Evolutionary conservation across 1,140 invertebrate species (phyloP).

Genomic region (Harpegnathos saltator): DNA sequence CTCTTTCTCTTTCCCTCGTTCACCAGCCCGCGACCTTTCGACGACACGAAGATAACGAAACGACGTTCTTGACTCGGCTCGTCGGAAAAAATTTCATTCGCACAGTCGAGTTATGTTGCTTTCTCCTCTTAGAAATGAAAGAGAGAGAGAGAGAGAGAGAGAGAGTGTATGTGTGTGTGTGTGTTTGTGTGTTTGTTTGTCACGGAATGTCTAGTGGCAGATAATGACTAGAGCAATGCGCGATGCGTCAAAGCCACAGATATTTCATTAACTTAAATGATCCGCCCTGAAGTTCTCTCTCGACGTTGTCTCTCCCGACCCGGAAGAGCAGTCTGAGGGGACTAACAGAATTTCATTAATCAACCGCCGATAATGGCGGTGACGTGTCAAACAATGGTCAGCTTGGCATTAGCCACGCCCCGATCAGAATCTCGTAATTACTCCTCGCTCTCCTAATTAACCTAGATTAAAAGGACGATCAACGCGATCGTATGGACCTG

Average conservation of each 20-base stretch:
- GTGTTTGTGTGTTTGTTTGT: not conserved
- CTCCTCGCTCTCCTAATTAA: constrained; percentile 61
- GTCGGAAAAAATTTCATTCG: too few relatives aligned
- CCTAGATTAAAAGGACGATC: constrained; percentile 51
- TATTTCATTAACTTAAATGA: constrained; percentile 55
- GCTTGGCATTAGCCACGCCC: constrained; percentile 43
- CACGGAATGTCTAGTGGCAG: not conserved
- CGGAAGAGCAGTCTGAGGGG: constrained; percentile 49
- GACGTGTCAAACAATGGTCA: constrained; percentile 62
- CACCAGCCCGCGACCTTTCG: too few relatives aligned
- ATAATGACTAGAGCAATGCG: constrained; percentile 9
- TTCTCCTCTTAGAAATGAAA: too few relatives aligned
- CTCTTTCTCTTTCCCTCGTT: too few relatives aligned
- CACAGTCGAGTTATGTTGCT: too few relatives aligned
- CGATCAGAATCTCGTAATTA: constrained; percentile 51
- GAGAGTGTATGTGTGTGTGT: too few relatives aligned
- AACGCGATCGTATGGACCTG: not conserved
- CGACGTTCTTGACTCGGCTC: too few relatives aligned
- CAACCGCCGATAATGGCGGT: constrained; percentile 52
- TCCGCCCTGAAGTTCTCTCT: constrained; percentile 30
- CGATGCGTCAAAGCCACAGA: constrained; percentile 17
- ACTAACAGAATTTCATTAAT: constrained; percentile 58
- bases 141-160: too few relatives aligned
- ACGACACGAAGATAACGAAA: too few relatives aligned
- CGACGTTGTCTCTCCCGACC: constrained; percentile 14